These are phyloP conservation scores for Myrmecobius fasciatus DNA, from an alignment of 2,113 vertebrate genomes.

Conservation along the genomic window DNA sequence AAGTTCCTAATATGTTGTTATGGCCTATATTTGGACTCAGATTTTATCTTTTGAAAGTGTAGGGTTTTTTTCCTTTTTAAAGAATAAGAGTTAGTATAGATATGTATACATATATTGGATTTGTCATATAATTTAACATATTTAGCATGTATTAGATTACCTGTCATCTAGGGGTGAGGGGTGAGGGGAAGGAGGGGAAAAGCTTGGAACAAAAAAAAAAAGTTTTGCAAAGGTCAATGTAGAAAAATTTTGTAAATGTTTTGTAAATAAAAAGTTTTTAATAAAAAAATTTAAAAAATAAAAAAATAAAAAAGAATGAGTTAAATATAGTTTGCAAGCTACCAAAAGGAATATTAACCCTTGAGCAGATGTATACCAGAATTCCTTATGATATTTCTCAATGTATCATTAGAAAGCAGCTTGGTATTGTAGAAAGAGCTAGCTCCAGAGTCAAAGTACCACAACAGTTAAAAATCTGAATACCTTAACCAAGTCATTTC, in stretches of 20 bases:
- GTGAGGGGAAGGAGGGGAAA: too few species aligned
- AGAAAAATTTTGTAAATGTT: too few species aligned
- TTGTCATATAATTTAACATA: too few species aligned
- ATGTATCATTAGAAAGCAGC: not conserved
- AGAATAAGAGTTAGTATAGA: too few species aligned
- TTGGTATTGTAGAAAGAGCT: not conserved
- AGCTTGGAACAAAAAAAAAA: too few species aligned
- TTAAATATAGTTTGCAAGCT: not conserved
- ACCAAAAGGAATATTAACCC: not conserved
- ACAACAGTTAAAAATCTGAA: not conserved
- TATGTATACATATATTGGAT: too few species aligned
- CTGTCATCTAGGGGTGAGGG: too few species aligned
- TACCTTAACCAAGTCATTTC: not conserved
- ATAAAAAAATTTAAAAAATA: too few species aligned
- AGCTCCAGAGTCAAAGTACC: not conserved
- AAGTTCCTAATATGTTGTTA: not conserved
- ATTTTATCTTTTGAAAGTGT: not conserved
- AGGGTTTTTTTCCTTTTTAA: not conserved
- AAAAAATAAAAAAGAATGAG: too few species aligned
- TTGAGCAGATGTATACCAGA: not conserved
- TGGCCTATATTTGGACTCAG: not conserved
- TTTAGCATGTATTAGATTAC: too few species aligned
- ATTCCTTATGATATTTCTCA: not conserved
- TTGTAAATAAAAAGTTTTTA: too few species aligned
- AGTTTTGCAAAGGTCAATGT: too few species aligned